Conservation (phyloP, 2,888 invertebrate genomes). For the Ligdia adustata region DNA sequence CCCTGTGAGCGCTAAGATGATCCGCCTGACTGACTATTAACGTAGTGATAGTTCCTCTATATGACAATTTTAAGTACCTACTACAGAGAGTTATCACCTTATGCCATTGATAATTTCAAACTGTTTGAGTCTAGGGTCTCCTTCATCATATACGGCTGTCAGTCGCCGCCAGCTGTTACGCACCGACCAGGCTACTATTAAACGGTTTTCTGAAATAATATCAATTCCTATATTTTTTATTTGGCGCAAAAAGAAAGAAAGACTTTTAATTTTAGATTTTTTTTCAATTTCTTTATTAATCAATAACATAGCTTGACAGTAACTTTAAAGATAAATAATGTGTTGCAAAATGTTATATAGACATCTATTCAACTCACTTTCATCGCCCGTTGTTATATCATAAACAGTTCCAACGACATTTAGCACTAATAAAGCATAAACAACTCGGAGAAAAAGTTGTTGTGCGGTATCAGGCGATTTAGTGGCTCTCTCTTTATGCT, state of each 20-base stretch:
- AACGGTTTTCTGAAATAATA: conserved; percentile 31
- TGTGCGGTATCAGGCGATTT: conserved; percentile 15
- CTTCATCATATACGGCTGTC: conserved; percentile 32
- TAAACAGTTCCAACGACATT: conserved; percentile 44
- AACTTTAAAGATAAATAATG: too few species aligned
- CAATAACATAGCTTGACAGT: too few species aligned
- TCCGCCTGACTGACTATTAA: too few species aligned
- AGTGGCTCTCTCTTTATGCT: conserved; percentile 7
- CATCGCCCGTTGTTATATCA: conserved; percentile 26
- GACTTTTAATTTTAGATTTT: background rate
- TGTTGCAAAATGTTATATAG: too few species aligned
- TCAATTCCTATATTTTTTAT: too few species aligned
- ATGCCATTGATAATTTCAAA: conserved; percentile 43
- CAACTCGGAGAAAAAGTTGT: conserved; percentile 27
- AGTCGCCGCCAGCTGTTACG: conserved; percentile 45
- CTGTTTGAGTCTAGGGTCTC: conserved; percentile 39
- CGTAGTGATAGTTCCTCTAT: too few species aligned
- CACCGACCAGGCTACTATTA: conserved; percentile 45
- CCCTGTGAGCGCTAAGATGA: too few species aligned
- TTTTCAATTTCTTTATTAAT: too few species aligned
- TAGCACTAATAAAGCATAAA: conserved; percentile 32
- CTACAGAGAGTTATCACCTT: conserved; percentile 32
- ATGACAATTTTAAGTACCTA: too few species aligned
- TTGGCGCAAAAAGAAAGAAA: background rate
- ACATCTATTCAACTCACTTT: conserved; percentile 39